A percentile compares a stretch with the other conserved stretches of the same genome.
These are phyloP conservation scores for Nomada ferruginata DNA, from an alignment of 2,888 invertebrate genomes.

Conservation along the genomic window DNA sequence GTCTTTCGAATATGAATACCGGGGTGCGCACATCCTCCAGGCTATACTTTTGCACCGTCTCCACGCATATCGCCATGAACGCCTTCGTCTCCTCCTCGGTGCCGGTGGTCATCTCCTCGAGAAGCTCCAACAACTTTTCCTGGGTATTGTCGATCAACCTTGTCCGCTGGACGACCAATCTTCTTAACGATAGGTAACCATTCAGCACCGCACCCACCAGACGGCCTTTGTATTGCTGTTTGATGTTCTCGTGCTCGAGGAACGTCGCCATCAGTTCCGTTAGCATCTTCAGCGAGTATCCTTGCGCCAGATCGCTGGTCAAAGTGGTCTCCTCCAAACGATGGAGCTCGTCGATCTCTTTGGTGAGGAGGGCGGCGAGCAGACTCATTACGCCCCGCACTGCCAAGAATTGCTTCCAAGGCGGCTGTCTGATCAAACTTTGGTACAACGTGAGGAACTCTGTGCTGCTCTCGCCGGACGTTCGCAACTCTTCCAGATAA, in stretches of 20 bases:
- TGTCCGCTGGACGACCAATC: slow-evolving; percentile 97
- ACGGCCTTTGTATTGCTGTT: slow-evolving; percentile 95
- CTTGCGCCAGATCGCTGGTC: slow-evolving; percentile 97
- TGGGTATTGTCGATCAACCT: slow-evolving; percentile 98
- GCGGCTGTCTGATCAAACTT: slow-evolving; percentile 92
- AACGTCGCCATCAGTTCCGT: slow-evolving; percentile 95
- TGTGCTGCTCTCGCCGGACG: slow-evolving; percentile 95
- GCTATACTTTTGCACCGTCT: slow-evolving; percentile 96
- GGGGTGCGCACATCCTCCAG: slow-evolving; percentile 97
- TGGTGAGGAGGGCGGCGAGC: slow-evolving; percentile 93
- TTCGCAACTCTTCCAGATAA: slow-evolving; percentile 93
- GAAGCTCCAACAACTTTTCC: slow-evolving; percentile 94
- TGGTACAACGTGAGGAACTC: slow-evolving; percentile 96
- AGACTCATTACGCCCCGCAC: slow-evolving; percentile 93
- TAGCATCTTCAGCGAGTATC: slow-evolving; percentile 95
- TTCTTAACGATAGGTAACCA: slow-evolving; percentile 95
- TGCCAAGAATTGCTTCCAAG: slow-evolving; percentile 97
- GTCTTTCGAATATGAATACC: slow-evolving; percentile 98
- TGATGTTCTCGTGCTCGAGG: slow-evolving; percentile 93
- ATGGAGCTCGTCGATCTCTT: slow-evolving; percentile 95
- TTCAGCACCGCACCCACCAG: slow-evolving; percentile 96
- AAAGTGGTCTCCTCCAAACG: slow-evolving; percentile 96
- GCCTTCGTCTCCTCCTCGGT: slow-evolving; percentile 98
- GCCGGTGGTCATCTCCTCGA: slow-evolving; percentile 98
- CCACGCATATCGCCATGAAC: slow-evolving; percentile 98